Percentiles rank a stretch among this genome's conserved stretches.
These are phyloP conservation scores for Neofelis nebulosa DNA, from an alignment of 2,113 vertebrate genomes.

Conservation along the genomic window DNA sequence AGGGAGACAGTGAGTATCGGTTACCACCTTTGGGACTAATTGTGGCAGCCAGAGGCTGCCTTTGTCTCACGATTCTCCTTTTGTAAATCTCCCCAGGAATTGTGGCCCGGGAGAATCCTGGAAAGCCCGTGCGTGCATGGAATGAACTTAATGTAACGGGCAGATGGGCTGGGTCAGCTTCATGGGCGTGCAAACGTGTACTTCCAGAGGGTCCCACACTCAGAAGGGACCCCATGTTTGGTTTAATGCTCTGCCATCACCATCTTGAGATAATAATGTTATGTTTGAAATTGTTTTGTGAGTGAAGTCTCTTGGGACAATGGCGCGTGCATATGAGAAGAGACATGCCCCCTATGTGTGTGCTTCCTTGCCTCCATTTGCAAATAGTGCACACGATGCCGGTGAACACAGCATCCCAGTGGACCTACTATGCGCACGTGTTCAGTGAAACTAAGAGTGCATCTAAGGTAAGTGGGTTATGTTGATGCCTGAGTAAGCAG, in stretches of 20 bases:
- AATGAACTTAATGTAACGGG: background rate
- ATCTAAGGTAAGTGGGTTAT: background rate
- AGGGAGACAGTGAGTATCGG: background rate
- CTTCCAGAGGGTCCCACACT: background rate
- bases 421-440: fast-evolving
- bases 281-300: background rate
- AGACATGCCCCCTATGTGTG: background rate
- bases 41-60: background rate
- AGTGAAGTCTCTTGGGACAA: background rate
- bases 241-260: background rate
- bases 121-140: background rate
- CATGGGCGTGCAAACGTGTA: background rate
- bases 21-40: background rate
- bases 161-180: background rate
- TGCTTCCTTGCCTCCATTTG: background rate
- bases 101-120: background rate
- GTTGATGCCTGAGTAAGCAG: background rate
- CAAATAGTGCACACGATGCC: too few species aligned
- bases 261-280: background rate
- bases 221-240: background rate
- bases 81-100: background rate
- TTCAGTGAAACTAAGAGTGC: background rate
- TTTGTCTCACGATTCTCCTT: background rate
- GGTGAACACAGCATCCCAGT: background rate
- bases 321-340: background rate